phyloP scores from a whole-genome alignment of 2,888 invertebrate species.

The Prenolepis imparis region DNA sequence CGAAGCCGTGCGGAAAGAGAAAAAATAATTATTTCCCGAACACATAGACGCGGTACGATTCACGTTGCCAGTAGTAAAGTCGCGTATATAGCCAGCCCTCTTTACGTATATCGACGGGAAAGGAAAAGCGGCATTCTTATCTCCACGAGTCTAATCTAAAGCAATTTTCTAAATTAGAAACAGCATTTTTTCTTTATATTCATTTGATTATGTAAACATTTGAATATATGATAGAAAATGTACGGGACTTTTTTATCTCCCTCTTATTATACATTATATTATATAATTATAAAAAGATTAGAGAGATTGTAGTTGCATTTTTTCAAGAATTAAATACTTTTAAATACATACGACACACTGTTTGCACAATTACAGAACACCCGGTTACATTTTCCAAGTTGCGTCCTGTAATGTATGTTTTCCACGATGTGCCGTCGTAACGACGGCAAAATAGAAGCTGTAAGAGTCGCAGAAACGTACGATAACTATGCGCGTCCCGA shows the following conservation, averaged over 20 bases:
- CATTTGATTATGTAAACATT: neutral
- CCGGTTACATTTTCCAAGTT: conserved; percentile 27
- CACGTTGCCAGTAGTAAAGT: conserved; percentile 43
- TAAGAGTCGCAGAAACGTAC: conserved; percentile 47
- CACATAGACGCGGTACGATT: neutral
- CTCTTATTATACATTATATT: neutral
- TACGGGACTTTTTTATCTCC: neutral
- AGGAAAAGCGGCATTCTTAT: neutral
- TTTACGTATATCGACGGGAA: neutral
- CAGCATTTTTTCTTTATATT: neutral
- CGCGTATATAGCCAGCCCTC: conserved; percentile 27
- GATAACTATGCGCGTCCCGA: conserved; percentile 52
- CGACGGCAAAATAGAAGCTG: conserved; percentile 51
- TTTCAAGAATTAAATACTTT: neutral
- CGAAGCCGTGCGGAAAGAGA: conserved; percentile 50
- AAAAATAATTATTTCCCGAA: conserved; percentile 58
- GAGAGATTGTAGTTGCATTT: neutral
- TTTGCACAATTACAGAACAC: conserved; percentile 9
- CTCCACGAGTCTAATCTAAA: neutral
- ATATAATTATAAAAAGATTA: neutral
- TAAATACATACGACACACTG: neutral
- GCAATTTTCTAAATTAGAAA: conserved; percentile 4
- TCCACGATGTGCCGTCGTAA: conserved; percentile 42
- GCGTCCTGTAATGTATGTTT: conserved; percentile 41
- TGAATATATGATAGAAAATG: neutral